phyloP scores from a whole-genome alignment of 2,888 invertebrate genomes.

The Alitta virens region DNA sequence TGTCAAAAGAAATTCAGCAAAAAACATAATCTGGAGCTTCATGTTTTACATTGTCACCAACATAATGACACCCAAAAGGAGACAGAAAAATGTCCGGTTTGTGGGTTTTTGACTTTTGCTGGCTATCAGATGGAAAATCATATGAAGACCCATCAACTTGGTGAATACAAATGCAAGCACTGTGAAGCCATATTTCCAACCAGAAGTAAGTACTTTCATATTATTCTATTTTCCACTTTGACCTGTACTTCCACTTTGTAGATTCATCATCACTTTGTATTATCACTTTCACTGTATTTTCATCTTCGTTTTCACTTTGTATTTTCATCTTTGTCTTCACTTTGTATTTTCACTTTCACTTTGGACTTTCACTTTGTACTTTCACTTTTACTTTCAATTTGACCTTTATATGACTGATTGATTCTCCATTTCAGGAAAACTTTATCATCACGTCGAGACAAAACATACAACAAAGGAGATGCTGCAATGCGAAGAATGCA shows the following conservation, averaged over 20 bases:
- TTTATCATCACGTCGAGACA: not conserved
- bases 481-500: not conserved
- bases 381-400: no score
- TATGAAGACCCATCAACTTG: not conserved
- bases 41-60: not conserved
- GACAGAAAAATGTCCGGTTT: not conserved
- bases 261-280: no score
- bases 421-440: not conserved
- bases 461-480: not conserved
- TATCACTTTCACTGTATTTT: no score
- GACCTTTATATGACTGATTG: no score
- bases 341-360: no score
- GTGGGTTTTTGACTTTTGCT: not conserved
- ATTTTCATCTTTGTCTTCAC: no score
- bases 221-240: no score
- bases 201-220: not conserved
- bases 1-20: not conserved
- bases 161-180: not conserved
- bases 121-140: not conserved
- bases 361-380: no score
- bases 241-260: no score
- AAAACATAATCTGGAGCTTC: not conserved
- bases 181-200: not conserved
- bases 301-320: no score
- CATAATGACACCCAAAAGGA: not conserved